phyloP scores from a whole-genome alignment of 2,797 vertebrate species.

The Capromys pilorides region DNA sequence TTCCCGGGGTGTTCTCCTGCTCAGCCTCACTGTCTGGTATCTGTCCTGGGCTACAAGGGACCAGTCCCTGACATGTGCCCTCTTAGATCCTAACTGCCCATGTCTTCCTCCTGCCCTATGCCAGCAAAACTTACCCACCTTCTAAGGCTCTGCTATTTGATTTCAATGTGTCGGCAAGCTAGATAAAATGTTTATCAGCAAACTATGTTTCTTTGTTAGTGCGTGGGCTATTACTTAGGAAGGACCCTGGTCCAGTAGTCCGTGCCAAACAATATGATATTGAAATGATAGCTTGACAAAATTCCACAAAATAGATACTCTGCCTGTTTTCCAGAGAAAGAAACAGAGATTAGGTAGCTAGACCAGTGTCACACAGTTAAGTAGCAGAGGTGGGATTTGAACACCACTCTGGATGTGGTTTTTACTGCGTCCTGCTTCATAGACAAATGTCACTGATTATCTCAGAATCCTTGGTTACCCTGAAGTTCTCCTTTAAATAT shows the following conservation, averaged over 20 bases:
- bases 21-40: no score
- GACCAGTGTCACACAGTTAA: background rate
- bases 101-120: background rate
- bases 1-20: background rate
- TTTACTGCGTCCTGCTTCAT: background rate
- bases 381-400: background rate
- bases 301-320: no score
- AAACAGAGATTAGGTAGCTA: background rate
- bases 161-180: background rate
- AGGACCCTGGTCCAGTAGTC: background rate
- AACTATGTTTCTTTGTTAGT: background rate
- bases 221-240: background rate
- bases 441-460: background rate
- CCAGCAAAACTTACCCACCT: background rate
- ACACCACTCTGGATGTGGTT: background rate
- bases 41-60: background rate
- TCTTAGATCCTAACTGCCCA: background rate
- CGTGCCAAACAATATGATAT: background rate
- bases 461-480: background rate
- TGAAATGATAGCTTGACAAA: background rate
- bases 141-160: background rate
- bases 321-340: background rate
- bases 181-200: background rate
- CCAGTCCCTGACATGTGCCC: background rate
- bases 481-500: background rate